Percentiles rank a stretch among this genome's conserved stretches.
These are phyloP conservation scores for Belgica antarctica DNA, from an alignment of 2,888 invertebrate genomes.

Conservation along the genomic window DNA sequence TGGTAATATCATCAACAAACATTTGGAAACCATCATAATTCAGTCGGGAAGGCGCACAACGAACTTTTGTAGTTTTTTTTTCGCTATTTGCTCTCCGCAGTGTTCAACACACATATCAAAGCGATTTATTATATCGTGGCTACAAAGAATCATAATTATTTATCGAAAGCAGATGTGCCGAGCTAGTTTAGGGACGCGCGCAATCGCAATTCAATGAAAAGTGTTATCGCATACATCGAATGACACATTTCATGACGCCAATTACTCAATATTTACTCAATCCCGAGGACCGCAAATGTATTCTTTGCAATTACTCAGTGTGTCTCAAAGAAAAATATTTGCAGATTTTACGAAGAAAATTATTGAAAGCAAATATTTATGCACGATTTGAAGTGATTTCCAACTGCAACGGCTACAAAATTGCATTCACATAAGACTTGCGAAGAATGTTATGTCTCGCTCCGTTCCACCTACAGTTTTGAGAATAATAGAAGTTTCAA, in stretches of 20 bases:
- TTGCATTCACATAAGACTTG: not conserved
- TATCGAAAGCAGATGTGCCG: not conserved
- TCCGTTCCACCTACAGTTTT: not conserved
- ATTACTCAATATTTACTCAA: not conserved
- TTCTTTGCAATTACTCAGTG: not conserved
- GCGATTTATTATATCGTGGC: not conserved
- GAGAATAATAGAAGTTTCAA: not conserved
- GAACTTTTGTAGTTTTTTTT: not conserved
- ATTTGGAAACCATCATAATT: conserved; percentile 1
- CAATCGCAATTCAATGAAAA: not conserved
- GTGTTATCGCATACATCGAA: not conserved
- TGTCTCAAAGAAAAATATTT: not conserved
- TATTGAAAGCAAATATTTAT: not conserved
- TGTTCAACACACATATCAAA: no score
- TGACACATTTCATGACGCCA: not conserved
- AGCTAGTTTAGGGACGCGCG: not conserved
- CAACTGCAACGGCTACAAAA: not conserved
- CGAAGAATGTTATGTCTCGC: no score
- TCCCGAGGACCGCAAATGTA: not conserved
- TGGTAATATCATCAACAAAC: not conserved
- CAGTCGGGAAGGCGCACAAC: not conserved
- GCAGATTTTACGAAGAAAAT: not conserved
- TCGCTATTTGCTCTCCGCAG: not conserved
- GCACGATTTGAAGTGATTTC: not conserved
- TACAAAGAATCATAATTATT: not conserved